These are phyloP conservation scores for Podiceps cristatus DNA, from an alignment of 2,113 vertebrate species.

Conservation along the genomic window DNA sequence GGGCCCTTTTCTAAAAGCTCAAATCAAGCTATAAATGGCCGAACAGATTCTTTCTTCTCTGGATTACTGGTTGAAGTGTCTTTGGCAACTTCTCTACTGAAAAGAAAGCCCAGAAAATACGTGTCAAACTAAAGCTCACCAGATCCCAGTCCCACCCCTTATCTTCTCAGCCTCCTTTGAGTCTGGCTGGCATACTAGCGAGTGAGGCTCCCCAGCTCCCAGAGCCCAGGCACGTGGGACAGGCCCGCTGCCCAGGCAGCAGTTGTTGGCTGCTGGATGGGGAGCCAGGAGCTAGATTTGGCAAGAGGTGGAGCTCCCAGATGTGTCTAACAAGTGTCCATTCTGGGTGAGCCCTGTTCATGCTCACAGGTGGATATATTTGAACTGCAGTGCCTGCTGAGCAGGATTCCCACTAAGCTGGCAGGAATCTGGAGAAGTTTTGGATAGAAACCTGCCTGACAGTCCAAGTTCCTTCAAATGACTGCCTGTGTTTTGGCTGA, in stretches of 20 bases:
- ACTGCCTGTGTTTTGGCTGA: not conserved
- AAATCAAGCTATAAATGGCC: not conserved
- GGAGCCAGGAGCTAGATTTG: not conserved
- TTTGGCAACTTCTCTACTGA: not conserved
- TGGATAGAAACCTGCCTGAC: not conserved
- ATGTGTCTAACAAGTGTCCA: not conserved
- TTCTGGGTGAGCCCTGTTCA: fast-evolving
- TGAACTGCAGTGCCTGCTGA: not conserved
- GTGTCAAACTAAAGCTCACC: not conserved
- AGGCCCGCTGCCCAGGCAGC: not conserved
- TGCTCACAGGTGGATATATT: not conserved
- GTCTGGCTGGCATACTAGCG: not conserved
- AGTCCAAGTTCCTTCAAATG: not conserved
- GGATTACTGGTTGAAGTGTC: not conserved
- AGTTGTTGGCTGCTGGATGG: not conserved
- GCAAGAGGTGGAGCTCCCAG: not conserved
- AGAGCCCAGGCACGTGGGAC: not conserved
- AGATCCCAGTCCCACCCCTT: not conserved
- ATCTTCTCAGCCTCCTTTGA: not conserved
- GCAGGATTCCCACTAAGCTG: not conserved
- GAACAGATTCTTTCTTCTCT: not conserved
- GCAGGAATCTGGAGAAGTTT: not conserved
- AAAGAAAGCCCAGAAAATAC: not conserved
- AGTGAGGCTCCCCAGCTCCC: not conserved
- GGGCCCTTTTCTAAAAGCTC: not conserved